Evolutionary conservation across 2,113 vertebrate species (phyloP).

Genomic region (Pseudorhombus dupliciocellatus): DNA sequence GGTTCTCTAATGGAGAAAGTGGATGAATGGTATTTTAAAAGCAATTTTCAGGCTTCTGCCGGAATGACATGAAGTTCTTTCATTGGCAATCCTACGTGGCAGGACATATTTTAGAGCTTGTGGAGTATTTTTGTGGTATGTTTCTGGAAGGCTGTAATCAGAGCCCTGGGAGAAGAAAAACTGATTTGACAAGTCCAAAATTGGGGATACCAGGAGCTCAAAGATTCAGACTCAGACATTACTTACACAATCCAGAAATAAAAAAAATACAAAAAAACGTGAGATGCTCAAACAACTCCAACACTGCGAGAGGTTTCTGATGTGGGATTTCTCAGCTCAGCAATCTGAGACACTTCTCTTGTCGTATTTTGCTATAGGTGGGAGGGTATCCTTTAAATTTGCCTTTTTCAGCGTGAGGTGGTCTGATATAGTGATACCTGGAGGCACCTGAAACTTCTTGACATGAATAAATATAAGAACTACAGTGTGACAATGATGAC

Average conservation of each 20-base stretch:
- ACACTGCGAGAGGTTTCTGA: not conserved
- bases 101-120: conserved; percentile 45
- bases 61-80: conserved; percentile 49
- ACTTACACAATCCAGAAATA: conserved; percentile 5
- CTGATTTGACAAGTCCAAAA: conserved; percentile 48
- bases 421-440: not conserved
- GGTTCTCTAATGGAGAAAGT: conserved; percentile 45
- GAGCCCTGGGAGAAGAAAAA: conserved; percentile 39
- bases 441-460: too few species aligned
- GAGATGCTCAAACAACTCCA: not conserved
- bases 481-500: too few species aligned
- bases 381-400: not conserved
- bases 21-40: conserved; percentile 59
- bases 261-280: not conserved
- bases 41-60: conserved; percentile 38
- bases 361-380: not conserved
- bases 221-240: conserved; percentile 25
- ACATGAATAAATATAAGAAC: not conserved
- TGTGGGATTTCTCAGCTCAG: not conserved
- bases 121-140: conserved; percentile 23
- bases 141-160: conserved; percentile 44
- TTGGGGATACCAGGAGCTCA: not conserved
- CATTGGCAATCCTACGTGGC: conserved; percentile 58
- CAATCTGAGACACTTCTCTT: not conserved
- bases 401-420: too few species aligned